Base-by-base conservation (phyloP, 1,140 invertebrate species). In the Cydia splendana region DNA sequence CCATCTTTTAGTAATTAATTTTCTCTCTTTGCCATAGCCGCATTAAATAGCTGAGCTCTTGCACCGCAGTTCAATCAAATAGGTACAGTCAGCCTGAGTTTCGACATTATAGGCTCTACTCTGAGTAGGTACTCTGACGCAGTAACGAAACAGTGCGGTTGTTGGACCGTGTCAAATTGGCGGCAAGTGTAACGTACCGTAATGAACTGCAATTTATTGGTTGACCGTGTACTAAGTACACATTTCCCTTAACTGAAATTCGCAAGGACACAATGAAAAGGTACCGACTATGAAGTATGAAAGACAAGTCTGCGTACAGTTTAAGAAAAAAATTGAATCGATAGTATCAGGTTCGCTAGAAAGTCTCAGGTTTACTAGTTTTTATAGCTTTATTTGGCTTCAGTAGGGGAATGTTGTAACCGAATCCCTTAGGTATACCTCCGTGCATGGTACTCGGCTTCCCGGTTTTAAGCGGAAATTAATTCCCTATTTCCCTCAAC, bases 381-480 rank as follows among this genome's bases (percentile, higher is more conserved):
- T 28, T 30, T 15, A 48, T 71, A 42, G n/a, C 20, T 38, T 71
- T 45, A 38, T 34, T 34, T 45, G 67, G 67, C 75, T 75, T 77
- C 34, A 75, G 75, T 79, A 74, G 76, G 80, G 81, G 69, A 81
- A 80, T 51, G 53, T 30, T 78, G 77, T 78, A 82, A 84, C 57
- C 45, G 75, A 78, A 83, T 75, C 67, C 76, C 75, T 77, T 18
- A 53, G 38, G 38, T 42, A 13, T 53, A 28, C n/a, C 69, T 74
- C 51, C 79, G 51, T 76, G 77, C 71, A 74, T 51, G 76, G 80
- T 81, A 74, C 73, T 76, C 77, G 84, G 85, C 84, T 92, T 87
- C 87, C 76, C 83, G 45, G 75, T 73, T 84, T 82, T 81, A 84
- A 80, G 84, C 87, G 91, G 91, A 92, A 89, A 91, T 92, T 85